Evolutionary conservation across 2,113 vertebrate genomes (phyloP), one percentile per base, ranked within the genome.

Genomic region (Pelvicachromis taeniatus): DNA sequence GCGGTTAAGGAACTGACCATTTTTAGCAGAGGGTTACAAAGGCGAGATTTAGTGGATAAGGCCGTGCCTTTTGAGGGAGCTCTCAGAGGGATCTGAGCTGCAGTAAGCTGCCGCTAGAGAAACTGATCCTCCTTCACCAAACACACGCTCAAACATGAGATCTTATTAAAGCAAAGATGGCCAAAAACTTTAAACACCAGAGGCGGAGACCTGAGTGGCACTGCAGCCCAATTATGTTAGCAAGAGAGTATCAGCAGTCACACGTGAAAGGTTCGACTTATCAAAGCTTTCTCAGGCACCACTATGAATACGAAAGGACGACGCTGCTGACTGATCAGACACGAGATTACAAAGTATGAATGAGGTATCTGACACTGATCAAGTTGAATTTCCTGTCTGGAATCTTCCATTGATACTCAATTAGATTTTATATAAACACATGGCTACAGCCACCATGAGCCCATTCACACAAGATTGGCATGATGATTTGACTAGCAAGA

Each of bases 61-160:
- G 29, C 9, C 35, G 8, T 13, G 7, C 54, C n/a, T 73, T 78
- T 50, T 80, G n/a, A 52, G 45, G 58, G 33, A 84, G 33, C 81
- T 70, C 59, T 58, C 6, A 23, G 75, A 77, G 55, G 63, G 70
- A 80, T 85, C 33, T 40, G 40, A 59, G 33, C 7, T 17, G 11
- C 56, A 45, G n/a, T n/a, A 73, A 81, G 65, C 21, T 61, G 88
- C 56, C 83, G 53, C 78, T 81, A 80, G 52, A 84, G 58, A 38
- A 89, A 81, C 82, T 42, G 77, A 93, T 85, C 83, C 85, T 50
- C 80, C 70, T 12, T 86, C 77, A 87, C 61, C 89, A 92, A 91
- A 89, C 85, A 83, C 68, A 55, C 9, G n/a, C 73, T 53, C 29
- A 23, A 17, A 78, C 42, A 38, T n/a, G 21, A 58, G 58, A 81